phyloP scores from a whole-genome alignment of 2,888 invertebrate genomes.

The Spatulosminthurus flaviceps region DNA sequence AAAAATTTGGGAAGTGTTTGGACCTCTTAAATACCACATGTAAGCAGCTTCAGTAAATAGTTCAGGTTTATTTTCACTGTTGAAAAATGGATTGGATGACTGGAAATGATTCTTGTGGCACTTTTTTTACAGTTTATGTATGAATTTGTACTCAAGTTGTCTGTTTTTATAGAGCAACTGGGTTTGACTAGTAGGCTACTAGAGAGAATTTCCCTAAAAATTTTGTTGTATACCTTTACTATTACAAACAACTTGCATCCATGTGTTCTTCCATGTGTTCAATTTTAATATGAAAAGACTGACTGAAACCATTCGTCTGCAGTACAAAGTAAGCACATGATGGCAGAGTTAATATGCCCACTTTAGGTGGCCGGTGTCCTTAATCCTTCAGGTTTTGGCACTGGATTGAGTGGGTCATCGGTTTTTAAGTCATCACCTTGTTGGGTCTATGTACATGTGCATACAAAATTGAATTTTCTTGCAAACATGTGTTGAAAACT shows the following conservation, averaged over 20 bases:
- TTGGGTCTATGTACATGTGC: too few relatives aligned
- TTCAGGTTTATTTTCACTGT: slow-evolving; percentile 8
- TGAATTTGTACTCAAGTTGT: not conserved
- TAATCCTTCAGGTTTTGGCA: not conserved
- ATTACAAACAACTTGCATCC: not conserved
- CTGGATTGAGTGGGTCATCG: not conserved
- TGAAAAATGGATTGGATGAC: slow-evolving; percentile 7
- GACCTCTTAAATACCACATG: not conserved
- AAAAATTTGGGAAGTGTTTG: not conserved
- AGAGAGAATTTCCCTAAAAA: not conserved
- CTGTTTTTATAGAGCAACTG: not conserved
- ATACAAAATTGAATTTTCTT: too few relatives aligned
- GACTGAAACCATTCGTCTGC: too few relatives aligned
- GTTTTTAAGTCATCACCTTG: not conserved
- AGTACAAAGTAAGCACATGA: too few relatives aligned
- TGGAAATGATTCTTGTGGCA: slow-evolving; percentile 18
- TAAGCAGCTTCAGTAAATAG: not conserved
- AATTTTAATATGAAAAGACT: not conserved
- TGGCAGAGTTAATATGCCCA: not conserved
- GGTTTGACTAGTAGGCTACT: not conserved
- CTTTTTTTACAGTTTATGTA: slow-evolving; percentile 18
- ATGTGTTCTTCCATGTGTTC: not conserved
- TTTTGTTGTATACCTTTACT: not conserved
- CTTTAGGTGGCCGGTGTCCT: not conserved
- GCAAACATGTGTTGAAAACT: not conserved